Evolutionary conservation across 2,888 invertebrate species (phyloP).

Genomic region (Lagria hirta): DNA sequence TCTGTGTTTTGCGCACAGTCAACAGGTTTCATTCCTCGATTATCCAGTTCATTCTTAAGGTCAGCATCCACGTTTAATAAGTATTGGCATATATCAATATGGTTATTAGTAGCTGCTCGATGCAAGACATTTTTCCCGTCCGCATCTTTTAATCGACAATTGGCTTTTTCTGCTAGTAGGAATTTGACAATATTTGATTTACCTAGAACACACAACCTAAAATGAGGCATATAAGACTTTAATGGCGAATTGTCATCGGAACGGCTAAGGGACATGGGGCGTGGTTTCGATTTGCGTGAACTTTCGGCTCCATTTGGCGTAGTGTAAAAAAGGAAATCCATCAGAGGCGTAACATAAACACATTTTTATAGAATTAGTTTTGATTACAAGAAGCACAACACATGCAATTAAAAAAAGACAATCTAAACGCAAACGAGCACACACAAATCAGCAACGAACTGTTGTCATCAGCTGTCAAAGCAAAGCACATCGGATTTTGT

Average conservation of each 20-base stretch:
- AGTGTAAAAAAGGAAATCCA: no score
- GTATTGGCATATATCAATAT: constrained; percentile 54
- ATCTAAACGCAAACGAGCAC: no score
- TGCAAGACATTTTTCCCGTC: constrained; percentile 83
- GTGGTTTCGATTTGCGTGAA: no score
- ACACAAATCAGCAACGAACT: no score
- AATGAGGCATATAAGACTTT: constrained; percentile 6
- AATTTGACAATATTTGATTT: constrained; percentile 66
- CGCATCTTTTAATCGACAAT: constrained; percentile 65
- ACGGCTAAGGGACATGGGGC: no score
- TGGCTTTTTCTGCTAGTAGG: constrained; percentile 66
- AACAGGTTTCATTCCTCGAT: constrained; percentile 31
- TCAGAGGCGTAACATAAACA: no score
- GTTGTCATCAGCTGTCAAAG: no score
- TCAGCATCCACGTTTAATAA: constrained; percentile 53
- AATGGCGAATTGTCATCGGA: neutral
- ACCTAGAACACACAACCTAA: constrained; percentile 55
- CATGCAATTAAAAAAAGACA: neutral
- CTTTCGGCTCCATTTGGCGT: no score
- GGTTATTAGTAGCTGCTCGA: constrained; percentile 66
- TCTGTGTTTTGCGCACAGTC: constrained; percentile 32
- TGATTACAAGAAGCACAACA: no score
- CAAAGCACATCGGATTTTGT: no score
- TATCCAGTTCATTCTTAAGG: constrained; percentile 41
- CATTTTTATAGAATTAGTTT: no score